Conservation (phyloP, 2,797 vertebrate genomes). For the Enteromius argenteus region DNA sequence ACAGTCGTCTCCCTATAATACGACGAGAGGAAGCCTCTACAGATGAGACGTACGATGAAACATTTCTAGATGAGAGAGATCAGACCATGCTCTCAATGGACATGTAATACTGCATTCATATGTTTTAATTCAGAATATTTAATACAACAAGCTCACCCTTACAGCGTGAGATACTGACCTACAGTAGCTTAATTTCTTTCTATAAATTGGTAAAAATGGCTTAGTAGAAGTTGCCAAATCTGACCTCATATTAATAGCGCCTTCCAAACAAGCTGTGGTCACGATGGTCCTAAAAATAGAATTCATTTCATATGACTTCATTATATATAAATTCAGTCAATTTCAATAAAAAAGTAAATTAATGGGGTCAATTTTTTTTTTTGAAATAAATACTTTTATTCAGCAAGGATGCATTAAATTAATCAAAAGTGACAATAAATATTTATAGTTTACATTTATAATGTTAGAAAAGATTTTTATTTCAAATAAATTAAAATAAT, state of each 20-base stretch:
- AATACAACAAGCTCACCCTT: not conserved
- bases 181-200: not conserved
- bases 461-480: not conserved
- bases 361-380: not conserved
- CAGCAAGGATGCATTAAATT: not conserved
- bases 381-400: not conserved
- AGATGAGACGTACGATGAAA: constrained; percentile 88
- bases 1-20: constrained; percentile 90
- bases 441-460: not conserved
- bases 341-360: not conserved
- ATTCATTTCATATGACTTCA: not conserved
- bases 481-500: not conserved
- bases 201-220: not conserved
- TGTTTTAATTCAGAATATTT: not conserved
- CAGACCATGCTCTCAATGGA: constrained; percentile 90
- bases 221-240: not conserved
- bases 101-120: constrained; percentile 77
- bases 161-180: not conserved
- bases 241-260: not conserved
- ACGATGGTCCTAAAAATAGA: not conserved
- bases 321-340: not conserved
- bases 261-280: not conserved
- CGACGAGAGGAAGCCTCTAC: constrained; percentile 86
- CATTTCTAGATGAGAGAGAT: constrained; percentile 77
- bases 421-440: not conserved